Percentiles rank a stretch among this genome's conserved stretches.
Conservation (phyloP, 2,888 invertebrate genomes). For the Aplocera efformata region DNA sequence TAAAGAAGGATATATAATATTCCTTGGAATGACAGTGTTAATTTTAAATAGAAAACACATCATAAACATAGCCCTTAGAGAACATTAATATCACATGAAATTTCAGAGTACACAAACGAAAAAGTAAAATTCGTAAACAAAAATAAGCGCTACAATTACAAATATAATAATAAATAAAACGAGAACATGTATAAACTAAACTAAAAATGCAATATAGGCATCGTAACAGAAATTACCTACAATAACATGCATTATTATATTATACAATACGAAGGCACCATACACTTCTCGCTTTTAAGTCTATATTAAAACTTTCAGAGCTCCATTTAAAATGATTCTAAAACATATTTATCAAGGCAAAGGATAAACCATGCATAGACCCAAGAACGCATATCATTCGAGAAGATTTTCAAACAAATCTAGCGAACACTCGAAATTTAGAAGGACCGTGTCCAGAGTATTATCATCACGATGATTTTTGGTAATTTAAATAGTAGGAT, state of each 20-base stretch:
- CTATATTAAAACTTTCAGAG: conserved; percentile 32
- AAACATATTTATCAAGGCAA: conserved; percentile 68
- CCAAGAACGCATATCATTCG: conserved; percentile 41
- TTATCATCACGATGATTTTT: conserved; percentile 41
- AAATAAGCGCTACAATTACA: conserved; percentile 71
- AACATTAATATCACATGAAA: conserved; percentile 76
- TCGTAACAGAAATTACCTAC: conserved; percentile 60
- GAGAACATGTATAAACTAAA: conserved; percentile 69
- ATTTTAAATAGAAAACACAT: conserved; percentile 51
- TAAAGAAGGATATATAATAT: conserved; percentile 11
- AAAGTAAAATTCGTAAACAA: conserved; percentile 68
- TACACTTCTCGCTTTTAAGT: conserved; percentile 43
- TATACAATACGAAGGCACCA: conserved; percentile 64
- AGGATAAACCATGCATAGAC: conserved; percentile 73
- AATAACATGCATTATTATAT: conserved; percentile 67
- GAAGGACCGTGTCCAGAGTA: conserved; percentile 45
- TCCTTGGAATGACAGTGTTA: conserved; percentile 60
- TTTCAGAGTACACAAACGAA: conserved; percentile 68
- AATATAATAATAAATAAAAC: conserved; percentile 69
- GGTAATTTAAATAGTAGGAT: conserved; percentile 45
- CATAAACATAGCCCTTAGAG: conserved; percentile 63
- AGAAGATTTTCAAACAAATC: conserved; percentile 60
- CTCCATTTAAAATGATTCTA: conserved; percentile 42
- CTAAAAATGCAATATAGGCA: conserved; percentile 76
- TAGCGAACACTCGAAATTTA: conserved; percentile 59